Evolutionary conservation across 2,888 invertebrate species (phyloP).

Genomic region (Gerris lacustris): DNA sequence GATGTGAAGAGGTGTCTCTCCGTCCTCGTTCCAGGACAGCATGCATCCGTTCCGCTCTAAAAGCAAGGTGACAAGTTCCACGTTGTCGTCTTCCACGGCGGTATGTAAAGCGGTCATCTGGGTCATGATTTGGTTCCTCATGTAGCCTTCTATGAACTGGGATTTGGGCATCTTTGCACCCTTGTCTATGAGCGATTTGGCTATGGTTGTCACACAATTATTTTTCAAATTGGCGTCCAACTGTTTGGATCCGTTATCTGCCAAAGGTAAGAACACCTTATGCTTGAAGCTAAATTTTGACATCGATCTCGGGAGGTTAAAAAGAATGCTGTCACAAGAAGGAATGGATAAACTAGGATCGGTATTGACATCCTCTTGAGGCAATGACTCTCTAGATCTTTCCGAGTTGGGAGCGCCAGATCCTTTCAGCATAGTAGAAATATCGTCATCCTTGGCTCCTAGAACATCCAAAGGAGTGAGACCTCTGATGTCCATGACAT

Average conservation of each 20-base stretch:
- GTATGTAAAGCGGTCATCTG: slow-evolving; percentile 43
- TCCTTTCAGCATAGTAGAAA: slow-evolving; percentile 34
- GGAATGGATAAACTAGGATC: not conserved
- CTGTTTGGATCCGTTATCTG: not conserved
- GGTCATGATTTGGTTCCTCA: slow-evolving; percentile 19
- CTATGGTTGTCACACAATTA: not conserved
- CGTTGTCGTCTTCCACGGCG: slow-evolving; percentile 42
- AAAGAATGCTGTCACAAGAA: not conserved
- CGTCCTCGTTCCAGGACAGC: slow-evolving; percentile 36
- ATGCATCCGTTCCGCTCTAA: slow-evolving; percentile 21
- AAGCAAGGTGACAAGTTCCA: slow-evolving; percentile 33
- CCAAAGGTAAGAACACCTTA: not conserved
- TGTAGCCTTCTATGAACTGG: slow-evolving; percentile 7
- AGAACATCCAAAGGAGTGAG: slow-evolving; percentile 43
- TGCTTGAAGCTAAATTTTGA: not conserved
- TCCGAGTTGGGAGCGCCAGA: slow-evolving; percentile 35
- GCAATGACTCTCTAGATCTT: slow-evolving; percentile 35
- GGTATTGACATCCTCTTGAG: not conserved
- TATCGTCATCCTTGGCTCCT: slow-evolving; percentile 36
- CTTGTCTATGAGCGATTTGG: slow-evolving; percentile 34
- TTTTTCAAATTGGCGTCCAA: not conserved
- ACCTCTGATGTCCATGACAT: slow-evolving; percentile 38
- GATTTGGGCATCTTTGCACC: slow-evolving; percentile 26
- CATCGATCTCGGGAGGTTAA: not conserved
- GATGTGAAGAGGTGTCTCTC: slow-evolving; percentile 43